phyloP scores from a whole-genome alignment of 2,888 invertebrate species.

The Sclerodermus sp. region DNA sequence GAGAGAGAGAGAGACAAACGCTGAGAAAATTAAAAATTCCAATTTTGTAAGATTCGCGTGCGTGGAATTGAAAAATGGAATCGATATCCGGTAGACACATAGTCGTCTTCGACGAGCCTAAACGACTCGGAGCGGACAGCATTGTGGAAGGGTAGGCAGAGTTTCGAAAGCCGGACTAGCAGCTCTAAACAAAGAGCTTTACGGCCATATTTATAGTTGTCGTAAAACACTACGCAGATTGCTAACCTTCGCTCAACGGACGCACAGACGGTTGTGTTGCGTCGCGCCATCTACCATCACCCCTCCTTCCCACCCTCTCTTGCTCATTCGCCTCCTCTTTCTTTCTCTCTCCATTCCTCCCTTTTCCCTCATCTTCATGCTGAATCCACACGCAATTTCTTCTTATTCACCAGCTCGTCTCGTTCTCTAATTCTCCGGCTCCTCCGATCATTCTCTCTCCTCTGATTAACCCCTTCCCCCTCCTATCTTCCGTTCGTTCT shows the following conservation, averaged over 20 bases:
- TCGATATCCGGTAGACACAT: constrained; percentile 1
- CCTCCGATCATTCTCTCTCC: no score
- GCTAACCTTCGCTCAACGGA: constrained; percentile 47
- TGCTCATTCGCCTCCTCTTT: not conserved
- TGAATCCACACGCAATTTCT: not conserved
- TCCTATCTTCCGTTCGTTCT: not conserved
- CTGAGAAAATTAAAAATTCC: no score
- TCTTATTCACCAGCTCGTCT: not conserved
- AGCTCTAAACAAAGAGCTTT: constrained; percentile 55
- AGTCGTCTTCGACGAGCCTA: not conserved
- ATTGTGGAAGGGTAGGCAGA: constrained; percentile 14
- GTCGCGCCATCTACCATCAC: constrained; percentile 1
- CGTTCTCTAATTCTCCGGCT: no score
- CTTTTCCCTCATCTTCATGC: constrained; percentile 5
- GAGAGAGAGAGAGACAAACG: no score
- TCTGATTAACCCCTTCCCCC: not conserved
- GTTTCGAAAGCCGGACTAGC: constrained; percentile 50
- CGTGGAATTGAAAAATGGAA: no score
- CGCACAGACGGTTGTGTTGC: constrained; percentile 6
- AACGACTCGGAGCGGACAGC: constrained; percentile 11
- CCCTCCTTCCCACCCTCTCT: constrained; percentile 6
- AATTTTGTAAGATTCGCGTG: no score
- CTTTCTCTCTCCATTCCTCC: constrained; percentile 1
- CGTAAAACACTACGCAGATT: constrained; percentile 56
- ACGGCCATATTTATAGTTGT: constrained; percentile 56